Evolutionary conservation across 2,797 vertebrate species (phyloP).

Genomic region (Phoeniculus purpureus): DNA sequence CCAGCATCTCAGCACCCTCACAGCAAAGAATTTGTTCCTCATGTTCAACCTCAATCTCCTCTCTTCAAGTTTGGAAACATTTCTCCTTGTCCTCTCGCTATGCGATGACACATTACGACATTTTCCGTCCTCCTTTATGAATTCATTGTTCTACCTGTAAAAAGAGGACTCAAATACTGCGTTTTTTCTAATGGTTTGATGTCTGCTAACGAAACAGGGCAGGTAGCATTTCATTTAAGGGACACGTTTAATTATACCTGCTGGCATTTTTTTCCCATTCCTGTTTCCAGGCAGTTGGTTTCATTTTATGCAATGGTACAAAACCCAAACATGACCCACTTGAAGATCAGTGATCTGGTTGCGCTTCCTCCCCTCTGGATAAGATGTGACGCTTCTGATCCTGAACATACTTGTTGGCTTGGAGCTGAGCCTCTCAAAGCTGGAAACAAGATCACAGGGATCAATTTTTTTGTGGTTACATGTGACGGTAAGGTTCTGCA

Average conservation of each 20-base stretch:
- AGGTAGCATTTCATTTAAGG: neutral
- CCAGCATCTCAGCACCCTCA: too few relatives aligned
- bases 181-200: neutral
- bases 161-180: neutral
- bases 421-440: conserved; percentile 85
- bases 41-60: too few relatives aligned
- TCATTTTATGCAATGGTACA: conserved; percentile 90
- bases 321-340: conserved; percentile 82
- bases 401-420: conserved; percentile 86
- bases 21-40: too few relatives aligned
- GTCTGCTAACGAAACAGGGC: neutral
- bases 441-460: conserved; percentile 76
- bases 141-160: neutral
- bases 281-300: conserved; percentile 84
- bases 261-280: neutral
- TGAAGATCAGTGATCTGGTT: conserved; percentile 35
- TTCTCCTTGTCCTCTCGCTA: too few relatives aligned
- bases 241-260: neutral
- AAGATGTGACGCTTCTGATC: conserved; percentile 89
- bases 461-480: conserved; percentile 83
- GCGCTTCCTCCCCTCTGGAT: conserved; percentile 88
- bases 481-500: conserved; percentile 82
- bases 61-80: too few relatives aligned
- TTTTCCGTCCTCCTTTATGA: neutral
- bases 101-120: too few relatives aligned